Base-by-base conservation (phyloP, 2,888 invertebrate species). In the Melangyna quadrimaculata region DNA sequence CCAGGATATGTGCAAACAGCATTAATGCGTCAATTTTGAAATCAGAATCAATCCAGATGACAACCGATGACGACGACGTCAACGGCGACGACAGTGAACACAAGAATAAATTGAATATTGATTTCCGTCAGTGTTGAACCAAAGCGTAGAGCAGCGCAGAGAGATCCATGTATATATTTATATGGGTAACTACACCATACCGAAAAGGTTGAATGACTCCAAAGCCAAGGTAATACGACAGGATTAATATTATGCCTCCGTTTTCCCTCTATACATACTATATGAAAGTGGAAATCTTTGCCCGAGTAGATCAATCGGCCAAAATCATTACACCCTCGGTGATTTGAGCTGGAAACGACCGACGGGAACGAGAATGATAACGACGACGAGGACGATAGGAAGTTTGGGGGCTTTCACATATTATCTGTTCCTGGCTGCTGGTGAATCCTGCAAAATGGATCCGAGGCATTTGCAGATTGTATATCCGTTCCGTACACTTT, bases 31-130 rank as follows among this genome's bases (percentile, higher is more conserved):
- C 79, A 84, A 71, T 84, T 79, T 75, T 43, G 51, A 70, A 83
- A 78, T 79, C 57, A 57, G 45, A 79, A 84, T 84, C 70, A 74
- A 71, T 74, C 70, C 59, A 55, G 53, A 71, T 78, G 79, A 78
- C 63, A 70, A 78, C 61, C 78, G 32, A 73, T 45, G 27, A 40
- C 53, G 32, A 69, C 35, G 17, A 59, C 19, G n/a, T 29, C 35
- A 19, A 1, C 12, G 4, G 5, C 57, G 32, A 14, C 37, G 55
- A 35, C 67, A 51, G 59, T 35, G 37, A 61, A 40, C 55, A 70
- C 61, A 78, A 83, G 53, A 78, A 65, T 79, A 72, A 86, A 80
- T 86, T 80, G 80, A 80, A 80, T 86, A 86, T 86, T 86, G 84
- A 77, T 86, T 86, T 72, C 84, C 72, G 57, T 1, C 24, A 63